Conservation (phyloP, 2,888 invertebrate species). For the Octonoba sinensis region DNA sequence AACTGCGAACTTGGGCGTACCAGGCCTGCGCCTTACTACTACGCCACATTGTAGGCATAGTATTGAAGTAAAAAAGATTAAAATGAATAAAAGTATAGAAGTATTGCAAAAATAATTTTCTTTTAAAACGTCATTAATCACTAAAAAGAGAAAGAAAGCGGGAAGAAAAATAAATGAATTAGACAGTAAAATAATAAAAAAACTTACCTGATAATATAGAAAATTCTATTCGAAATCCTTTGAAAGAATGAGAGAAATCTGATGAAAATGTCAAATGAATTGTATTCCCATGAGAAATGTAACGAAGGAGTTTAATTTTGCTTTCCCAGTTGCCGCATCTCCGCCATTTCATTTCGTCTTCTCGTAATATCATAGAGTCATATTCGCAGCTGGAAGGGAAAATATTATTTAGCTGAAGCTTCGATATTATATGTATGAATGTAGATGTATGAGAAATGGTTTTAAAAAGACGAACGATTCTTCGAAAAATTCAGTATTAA, state of each 20-base stretch:
- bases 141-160: no score
- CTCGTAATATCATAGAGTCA: slow-evolving; percentile 78
- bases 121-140: no score
- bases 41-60: no score
- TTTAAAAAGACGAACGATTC: no score
- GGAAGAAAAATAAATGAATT: no score
- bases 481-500: no score
- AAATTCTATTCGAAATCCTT: slow-evolving; percentile 81
- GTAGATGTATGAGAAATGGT: not conserved
- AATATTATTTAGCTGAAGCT: not conserved
- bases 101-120: no score
- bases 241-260: slow-evolving; percentile 83
- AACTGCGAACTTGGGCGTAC: no score
- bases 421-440: not conserved
- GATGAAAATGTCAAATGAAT: slow-evolving; percentile 80
- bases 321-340: slow-evolving; percentile 85
- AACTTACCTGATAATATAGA: slow-evolving; percentile 79
- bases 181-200: no score
- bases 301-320: slow-evolving; percentile 80
- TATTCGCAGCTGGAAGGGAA: slow-evolving; percentile 80
- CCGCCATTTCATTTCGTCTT: slow-evolving; percentile 71
- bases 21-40: no score
- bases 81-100: no score
- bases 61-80: no score
- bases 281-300: slow-evolving; percentile 77